Evolutionary conservation across 1,140 invertebrate genomes (phyloP), one percentile per base, ranked within the genome.

Genomic region (Melipona quadrifasciata): DNA sequence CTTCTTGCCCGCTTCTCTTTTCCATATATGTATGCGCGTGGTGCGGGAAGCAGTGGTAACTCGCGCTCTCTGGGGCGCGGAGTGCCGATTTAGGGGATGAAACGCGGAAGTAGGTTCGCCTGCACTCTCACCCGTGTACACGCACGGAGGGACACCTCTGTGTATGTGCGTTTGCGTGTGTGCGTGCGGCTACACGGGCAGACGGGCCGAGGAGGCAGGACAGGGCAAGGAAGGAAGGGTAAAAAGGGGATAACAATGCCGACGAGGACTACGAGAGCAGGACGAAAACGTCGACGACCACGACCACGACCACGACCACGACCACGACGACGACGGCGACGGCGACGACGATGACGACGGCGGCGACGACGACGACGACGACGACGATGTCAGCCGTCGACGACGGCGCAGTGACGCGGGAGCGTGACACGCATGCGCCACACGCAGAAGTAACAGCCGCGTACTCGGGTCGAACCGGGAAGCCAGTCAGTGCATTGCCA

Each of bases 381-480:
- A 55, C 61, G 76, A 53, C 73, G 82, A 64, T 51, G 82, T 70
- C 81, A 76, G 75, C 80, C 89, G 90, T 86, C 76, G 88, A 92
- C 92, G 91, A 87, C 93, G 93, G 92, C 92, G 93, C 93, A 93
- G 87, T 90, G 89, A 89, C 90, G 87, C 89, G 85, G 76, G 85
- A 76, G 79, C 83, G 85, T 85, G 73, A 77, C 84, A 91, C 93
- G 93, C 93, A 93, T 94, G 93, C 94, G 92, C 91, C 85, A 75
- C 89, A 47, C 39, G 85, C 86, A 80, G 85, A 88, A 92, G 90
- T 92, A 88, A 85, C 90, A 91, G 91, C 92, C 88, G 91, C 91
- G 91, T 74, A 94, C 90, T 93, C 85, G 93, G 93, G 93, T 94
- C 93, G 93, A 94, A 94, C 90, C 93, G 92, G 92, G 91, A 92